These are phyloP conservation scores for Stegophylla sp. DNA, from an alignment of 2,888 invertebrate species.

Conservation along the genomic window DNA sequence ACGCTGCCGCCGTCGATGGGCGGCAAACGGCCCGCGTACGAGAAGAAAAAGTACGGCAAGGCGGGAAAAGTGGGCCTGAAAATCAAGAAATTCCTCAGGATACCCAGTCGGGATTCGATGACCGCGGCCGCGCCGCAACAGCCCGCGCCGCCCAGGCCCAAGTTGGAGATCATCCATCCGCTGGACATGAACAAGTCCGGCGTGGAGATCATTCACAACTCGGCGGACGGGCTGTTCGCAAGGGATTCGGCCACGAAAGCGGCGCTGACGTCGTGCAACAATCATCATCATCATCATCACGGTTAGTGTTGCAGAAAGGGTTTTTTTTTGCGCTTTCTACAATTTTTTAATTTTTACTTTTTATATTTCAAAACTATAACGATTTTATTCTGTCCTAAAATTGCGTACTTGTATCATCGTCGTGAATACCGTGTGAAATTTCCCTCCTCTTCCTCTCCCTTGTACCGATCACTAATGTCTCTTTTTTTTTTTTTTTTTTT, in stretches of 20 bases:
- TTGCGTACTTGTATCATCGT: too few relatives aligned
- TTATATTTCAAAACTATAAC: too few relatives aligned
- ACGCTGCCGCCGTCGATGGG: slow-evolving; percentile 46
- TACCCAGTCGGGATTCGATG: slow-evolving; percentile 68
- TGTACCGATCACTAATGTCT: too few relatives aligned
- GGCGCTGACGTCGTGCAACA: neutral
- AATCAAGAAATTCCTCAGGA: slow-evolving; percentile 80
- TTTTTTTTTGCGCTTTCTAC: slow-evolving; percentile 1
- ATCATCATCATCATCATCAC: neutral
- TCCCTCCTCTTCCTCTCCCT: too few relatives aligned
- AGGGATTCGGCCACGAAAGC: neutral
- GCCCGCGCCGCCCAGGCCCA: slow-evolving; percentile 74
- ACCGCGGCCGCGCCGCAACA: slow-evolving; percentile 64
- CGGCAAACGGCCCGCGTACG: slow-evolving; percentile 52
- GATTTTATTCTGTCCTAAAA: too few relatives aligned
- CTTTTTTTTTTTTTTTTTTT: too few relatives aligned
- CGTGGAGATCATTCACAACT: slow-evolving; percentile 75
- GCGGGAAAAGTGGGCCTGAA: slow-evolving; percentile 74
- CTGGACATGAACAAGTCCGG: slow-evolving; percentile 82
- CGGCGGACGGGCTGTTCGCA: neutral
- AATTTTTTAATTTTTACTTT: too few relatives aligned
- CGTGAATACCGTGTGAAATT: too few relatives aligned
- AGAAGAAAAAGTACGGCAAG: slow-evolving; percentile 58
- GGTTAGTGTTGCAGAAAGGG: neutral
- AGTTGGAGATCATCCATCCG: slow-evolving; percentile 87